Evolutionary conservation across 2,113 vertebrate genomes (phyloP), one percentile per base, ranked within the genome.

Genomic region (Solea solea): DNA sequence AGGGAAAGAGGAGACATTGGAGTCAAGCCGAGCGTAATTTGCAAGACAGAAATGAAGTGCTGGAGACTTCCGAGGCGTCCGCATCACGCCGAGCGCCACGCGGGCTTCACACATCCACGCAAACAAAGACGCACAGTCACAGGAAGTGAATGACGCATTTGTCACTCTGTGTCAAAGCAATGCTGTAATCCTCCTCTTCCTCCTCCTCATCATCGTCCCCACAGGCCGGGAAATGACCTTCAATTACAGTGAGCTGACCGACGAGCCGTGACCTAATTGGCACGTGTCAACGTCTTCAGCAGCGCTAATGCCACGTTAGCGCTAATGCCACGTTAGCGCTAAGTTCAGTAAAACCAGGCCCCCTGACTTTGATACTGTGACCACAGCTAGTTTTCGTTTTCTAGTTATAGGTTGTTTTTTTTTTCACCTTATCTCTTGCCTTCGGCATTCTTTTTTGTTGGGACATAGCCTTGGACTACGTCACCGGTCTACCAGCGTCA

Each of bases 251-350:
- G 78, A 71, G 57, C 59, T 42, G 74, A 83, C 73, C 76, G 83
- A 76, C 73, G 74, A 74, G 81, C 64, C 56, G 59, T 63, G 60
- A 71, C 72, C 65, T 90, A 86, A 93, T 88, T 84, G 87, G 72
- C 79, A 85, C 54, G 78, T 80, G 80, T 82, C 72, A 80, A 85
- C 49, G 85, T 78, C 82, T 75, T 84, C 75, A 87, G 74, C 75
- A 87, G 74, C 28, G 2, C 60, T 88, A 86, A 84, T 82, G 76
- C 57, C 53, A 62, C 69, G 67, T 76, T 48, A 73, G 72, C 67
- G 83, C 69, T 64, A 54, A 62, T 82, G 76, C 88, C 86, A 80
- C 67, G 83, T 71, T 64, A 54, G 64, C 82, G 76, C 88, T 87
- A 80, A 87, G 67, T 12, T 45, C 65, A 64, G 64, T 21, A 52